Evolutionary conservation across 2,888 invertebrate genomes (phyloP), one percentile per base, ranked within the genome.

Genomic region (Idaea biselata): DNA sequence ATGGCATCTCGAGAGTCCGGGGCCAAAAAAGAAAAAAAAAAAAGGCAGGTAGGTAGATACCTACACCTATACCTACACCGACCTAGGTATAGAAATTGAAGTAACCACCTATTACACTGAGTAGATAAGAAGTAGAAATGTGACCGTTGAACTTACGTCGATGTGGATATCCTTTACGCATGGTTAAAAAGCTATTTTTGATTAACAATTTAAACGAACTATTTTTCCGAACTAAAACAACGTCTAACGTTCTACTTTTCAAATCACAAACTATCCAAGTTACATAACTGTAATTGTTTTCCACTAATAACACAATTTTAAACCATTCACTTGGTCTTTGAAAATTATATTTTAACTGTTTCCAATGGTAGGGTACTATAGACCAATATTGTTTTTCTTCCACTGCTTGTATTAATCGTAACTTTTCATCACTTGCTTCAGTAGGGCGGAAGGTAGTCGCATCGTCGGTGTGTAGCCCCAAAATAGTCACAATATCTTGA

Each of bases 401-500:
- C 60, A 44, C 44, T 57, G 6, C 72, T 8, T 60, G 59, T 70
- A 74, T 66, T 74, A 75, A 44, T 8, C 44, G 11, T 11, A 44
- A 44, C 11, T 44, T 44, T 8, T 44, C 44, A 14, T 44, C 44
- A 44, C 44, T 44, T 11, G 7, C 14, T 14, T 44, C 44, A 14
- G 3, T 14, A 56, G 11, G 11, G 16, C 14, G 17, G 18, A 53
- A 73, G 62, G 79, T 68, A n/a, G 79, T 70, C 60, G 77, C 76
- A 68, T 86, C 82, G 63, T 88, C 86, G 16, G 79, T 82, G 68
- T 91, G 89, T 58, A 91, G 74, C 17, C 90, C 89, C 55, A 91
- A 73, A 66, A 91, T 78, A 16, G 83, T 86, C 18, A 89, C 86
- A 60, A 91, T 87, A 64, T 90, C 87, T 68, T 86, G 82, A n/a